Base-by-base conservation (phyloP, 2,888 invertebrate genomes). In the Anaspis maculata region DNA sequence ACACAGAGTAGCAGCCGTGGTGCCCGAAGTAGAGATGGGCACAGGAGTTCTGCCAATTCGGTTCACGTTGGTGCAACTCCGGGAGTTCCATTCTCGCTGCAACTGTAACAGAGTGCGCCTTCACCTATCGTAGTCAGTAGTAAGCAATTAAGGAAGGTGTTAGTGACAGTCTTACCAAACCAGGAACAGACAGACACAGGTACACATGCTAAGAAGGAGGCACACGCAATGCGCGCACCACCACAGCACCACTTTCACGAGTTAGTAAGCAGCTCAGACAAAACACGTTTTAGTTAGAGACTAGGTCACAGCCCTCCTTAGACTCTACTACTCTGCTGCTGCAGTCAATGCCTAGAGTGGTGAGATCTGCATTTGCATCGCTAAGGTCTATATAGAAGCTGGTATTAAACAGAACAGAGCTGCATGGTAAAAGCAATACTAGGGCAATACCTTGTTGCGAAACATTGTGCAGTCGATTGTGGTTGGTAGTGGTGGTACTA, bases 11-110 rank as follows among this genome's bases (percentile, higher is more conserved):
- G 63, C 63, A 60, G 62, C 63, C 63, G 58, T 63, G 61, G 54
- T 59, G 60, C 55, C 61, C 57, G 60, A 61, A 46, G 63, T 62
- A 55, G 63, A 59, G 25, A 60, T 62, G 57, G 58, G 57, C 51
- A 60, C 64, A 57, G 60, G 54, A 36, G 58, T 58, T 56, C 61
- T 62, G 58, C 62, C 64, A 49, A 59, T 57, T 45, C 62, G 65
- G 57, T 64, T 66, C 55, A 66, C 62, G 58, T 62, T 67, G 50
- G 59, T 62, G 50, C 64, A 64, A 62, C 67, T 68, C 56, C 64
- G 66, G 54, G 67, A 67, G 57, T 65, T 69, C 70, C 69, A 69
- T 47, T 64, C 65, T 57, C 66, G 66, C 54, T 67, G 67, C 52
- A 68, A 64, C 64, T 66, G 65, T 53, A 67, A 62, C 58, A 55